Evolutionary conservation across 2,888 invertebrate species (phyloP), one percentile per base, ranked within the genome.

Genomic region (Eupithecia insigniata): DNA sequence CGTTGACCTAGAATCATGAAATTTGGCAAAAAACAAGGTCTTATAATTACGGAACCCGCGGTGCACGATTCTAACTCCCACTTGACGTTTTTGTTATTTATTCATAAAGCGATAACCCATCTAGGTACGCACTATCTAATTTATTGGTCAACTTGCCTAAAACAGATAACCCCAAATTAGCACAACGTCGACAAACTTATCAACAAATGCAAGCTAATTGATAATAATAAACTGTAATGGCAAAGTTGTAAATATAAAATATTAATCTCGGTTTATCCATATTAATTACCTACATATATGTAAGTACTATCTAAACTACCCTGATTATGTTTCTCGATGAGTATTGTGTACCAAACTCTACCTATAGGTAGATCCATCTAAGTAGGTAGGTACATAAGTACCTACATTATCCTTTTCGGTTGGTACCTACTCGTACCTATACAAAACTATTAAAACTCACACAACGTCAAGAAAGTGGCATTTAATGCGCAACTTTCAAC

Each of bases 161-260:
- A 66, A 16, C 30, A 51, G 81, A 81, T 80, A 81, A 80, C 79
- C 81, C 66, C 71, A 69, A 78, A 80, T 81, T 80, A 81, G 78
- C 76, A 70, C 67, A 76, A 70, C 69, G 71, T 69, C 67, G 69
- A 46, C 68, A 70, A 67, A 68, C 58, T 32, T 67, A 69, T 72
- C 67, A 62, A 73, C 69, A 74, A 72, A 69, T 55, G 26, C 1
- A 74, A 64, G 62, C 61, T 74, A 77, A 76, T 76, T 77, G 72
- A 73, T 70, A n/a, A 73, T 62, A 16, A 14, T 61, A 26, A 55
- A 55, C 55, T 55, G 22, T 26, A 55, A 1, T 3, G 1, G 22
- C 22, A 51, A 55, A 51, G 10, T 51, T 22, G 12, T 51, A 51
- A 22, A 51, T 12, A 26, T 26, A 55, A 26, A 26, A 22, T 26